These are phyloP conservation scores for Natrix natrix DNA, from an alignment of 2,797 vertebrate species.

Conservation along the genomic window DNA sequence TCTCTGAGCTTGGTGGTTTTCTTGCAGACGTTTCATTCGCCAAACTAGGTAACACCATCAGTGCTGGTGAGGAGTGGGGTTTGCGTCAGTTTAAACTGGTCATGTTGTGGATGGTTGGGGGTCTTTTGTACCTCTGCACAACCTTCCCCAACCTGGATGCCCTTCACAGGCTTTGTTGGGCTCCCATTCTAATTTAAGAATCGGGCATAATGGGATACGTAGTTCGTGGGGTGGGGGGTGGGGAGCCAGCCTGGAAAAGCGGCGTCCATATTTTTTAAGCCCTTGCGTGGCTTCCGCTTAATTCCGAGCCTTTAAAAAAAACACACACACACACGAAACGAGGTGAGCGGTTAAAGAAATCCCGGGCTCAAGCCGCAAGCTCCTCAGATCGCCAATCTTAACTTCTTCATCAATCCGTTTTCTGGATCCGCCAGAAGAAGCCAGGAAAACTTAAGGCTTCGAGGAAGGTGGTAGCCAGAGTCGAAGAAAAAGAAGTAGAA, in stretches of 20 bases:
- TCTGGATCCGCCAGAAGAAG: not conserved
- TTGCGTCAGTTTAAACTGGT: not conserved
- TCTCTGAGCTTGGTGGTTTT: no score
- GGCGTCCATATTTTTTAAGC: not conserved
- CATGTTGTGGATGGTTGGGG: not conserved
- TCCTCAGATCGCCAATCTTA: not conserved
- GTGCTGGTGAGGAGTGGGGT: not conserved
- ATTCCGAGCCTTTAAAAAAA: not conserved
- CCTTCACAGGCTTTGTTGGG: not conserved
- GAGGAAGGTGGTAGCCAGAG: no score
- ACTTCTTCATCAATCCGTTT: not conserved
- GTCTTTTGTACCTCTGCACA: not conserved
- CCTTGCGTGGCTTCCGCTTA: not conserved
- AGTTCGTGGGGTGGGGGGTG: not conserved
- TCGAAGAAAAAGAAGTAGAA: no score
- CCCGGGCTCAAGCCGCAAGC: fast-evolving
- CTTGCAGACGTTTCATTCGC: not conserved
- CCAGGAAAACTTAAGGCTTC: not conserved
- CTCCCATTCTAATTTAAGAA: not conserved
- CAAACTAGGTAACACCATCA: not conserved
- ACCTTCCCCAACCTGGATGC: not conserved
- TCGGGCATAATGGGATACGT: not conserved
- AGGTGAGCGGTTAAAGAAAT: not conserved
- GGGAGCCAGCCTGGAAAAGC: not conserved
- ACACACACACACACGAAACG: not conserved